phyloP scores from a whole-genome alignment of 2,888 invertebrate genomes.

The Cremastobaeus sp. region DNA sequence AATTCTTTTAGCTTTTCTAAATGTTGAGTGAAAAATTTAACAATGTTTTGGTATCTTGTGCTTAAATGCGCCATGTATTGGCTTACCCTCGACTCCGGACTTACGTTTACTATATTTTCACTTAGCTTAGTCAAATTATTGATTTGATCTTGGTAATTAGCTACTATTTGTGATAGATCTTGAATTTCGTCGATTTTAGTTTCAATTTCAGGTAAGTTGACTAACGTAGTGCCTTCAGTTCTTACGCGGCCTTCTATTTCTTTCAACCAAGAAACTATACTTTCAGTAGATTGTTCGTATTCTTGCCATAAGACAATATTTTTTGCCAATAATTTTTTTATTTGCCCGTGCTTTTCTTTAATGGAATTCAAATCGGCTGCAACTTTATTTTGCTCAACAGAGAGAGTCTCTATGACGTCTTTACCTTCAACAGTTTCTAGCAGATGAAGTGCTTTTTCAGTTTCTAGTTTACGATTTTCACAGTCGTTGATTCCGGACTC shows the following conservation, averaged over 20 bases:
- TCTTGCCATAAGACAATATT: conserved; percentile 88
- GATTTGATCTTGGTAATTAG: conserved; percentile 83
- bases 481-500: conserved; percentile 83
- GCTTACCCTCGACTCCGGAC: conserved; percentile 88
- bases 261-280: conserved; percentile 87
- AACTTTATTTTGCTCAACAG: conserved; percentile 84
- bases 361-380: conserved; percentile 86
- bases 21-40: conserved; percentile 85
- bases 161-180: conserved; percentile 82
- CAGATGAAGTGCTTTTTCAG: conserved; percentile 85
- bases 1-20: conserved; percentile 86
- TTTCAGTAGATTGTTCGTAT: conserved; percentile 88
- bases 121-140: conserved; percentile 84
- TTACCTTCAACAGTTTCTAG: conserved; percentile 86
- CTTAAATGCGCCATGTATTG: conserved; percentile 89
- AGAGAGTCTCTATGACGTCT: conserved; percentile 84
- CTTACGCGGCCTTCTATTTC: conserved; percentile 88
- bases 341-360: conserved; percentile 83
- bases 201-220: conserved; percentile 84
- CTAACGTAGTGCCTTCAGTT: conserved; percentile 85
- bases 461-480: conserved; percentile 82
- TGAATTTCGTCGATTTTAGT: conserved; percentile 85
- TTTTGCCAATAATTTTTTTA: conserved; percentile 84
- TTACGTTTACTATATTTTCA: conserved; percentile 83
- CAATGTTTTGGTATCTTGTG: conserved; percentile 86